These are phyloP conservation scores for Euborellia annulipes DNA, from an alignment of 1,140 invertebrate species.

Conservation along the genomic window DNA sequence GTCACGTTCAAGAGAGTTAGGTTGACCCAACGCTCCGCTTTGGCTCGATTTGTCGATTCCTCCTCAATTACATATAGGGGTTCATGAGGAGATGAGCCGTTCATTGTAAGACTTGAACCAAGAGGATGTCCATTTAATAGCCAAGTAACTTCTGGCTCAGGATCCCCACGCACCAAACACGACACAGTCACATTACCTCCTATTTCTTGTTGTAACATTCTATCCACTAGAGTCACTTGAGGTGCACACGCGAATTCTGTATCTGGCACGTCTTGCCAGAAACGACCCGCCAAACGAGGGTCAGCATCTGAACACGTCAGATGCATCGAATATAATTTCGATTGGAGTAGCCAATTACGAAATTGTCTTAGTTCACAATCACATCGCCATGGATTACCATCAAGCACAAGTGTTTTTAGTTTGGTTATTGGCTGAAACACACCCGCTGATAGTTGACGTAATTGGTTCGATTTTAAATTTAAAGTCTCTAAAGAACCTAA, in stretches of 20 bases:
- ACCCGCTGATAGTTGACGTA: conserved; percentile 44
- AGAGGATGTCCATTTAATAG: conserved; percentile 51
- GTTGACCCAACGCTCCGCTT: conserved; percentile 46
- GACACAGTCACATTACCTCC: conserved; percentile 63
- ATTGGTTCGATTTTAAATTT: conserved; percentile 48
- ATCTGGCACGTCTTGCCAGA: conserved; percentile 47
- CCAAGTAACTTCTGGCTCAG: conserved; percentile 69
- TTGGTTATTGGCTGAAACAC: conserved; percentile 46
- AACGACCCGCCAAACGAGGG: conserved; percentile 34
- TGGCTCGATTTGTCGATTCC: conserved; percentile 18
- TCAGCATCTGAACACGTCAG: conserved; percentile 43
- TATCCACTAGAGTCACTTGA: conserved; percentile 40
- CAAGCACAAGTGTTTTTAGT: conserved; percentile 59
- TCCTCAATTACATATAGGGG: conserved; percentile 25
- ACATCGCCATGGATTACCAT: conserved; percentile 79
- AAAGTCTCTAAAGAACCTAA: conserved; percentile 50
- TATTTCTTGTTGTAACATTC: conserved; percentile 46
- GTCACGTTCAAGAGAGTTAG: conserved; percentile 55
- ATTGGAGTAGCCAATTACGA: conserved; percentile 58
- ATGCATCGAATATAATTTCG: conserved; percentile 47
- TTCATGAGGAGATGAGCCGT: conserved; percentile 24
- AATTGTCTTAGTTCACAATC: conserved; percentile 71
- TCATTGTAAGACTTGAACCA: conserved; percentile 26
- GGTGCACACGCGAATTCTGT: conserved; percentile 60
- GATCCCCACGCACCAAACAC: conserved; percentile 65